Conservation (phyloP, 2,888 invertebrate genomes). For the Anaspis maculata region DNA sequence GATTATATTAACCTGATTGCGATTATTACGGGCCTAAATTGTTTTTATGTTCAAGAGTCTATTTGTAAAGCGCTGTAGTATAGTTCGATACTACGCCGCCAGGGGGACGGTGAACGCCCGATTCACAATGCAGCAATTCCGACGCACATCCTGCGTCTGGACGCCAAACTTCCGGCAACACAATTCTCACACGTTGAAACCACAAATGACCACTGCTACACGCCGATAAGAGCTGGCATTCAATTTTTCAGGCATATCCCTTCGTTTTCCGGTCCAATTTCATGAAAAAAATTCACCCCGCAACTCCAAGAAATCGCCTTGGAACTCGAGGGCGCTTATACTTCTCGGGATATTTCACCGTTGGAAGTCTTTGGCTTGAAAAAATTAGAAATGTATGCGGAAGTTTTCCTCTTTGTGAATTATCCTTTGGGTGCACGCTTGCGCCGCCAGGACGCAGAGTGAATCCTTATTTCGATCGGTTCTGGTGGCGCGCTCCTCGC, state of each 20-base stretch:
- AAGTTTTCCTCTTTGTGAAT: constrained; percentile 23
- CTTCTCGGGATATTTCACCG: too few species aligned
- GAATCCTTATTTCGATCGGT: constrained; percentile 33
- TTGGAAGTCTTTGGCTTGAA: too few species aligned
- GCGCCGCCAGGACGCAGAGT: constrained; percentile 21
- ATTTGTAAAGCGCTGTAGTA: constrained; percentile 29
- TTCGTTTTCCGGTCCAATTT: too few species aligned
- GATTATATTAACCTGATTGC: not conserved
- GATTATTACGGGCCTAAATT: constrained; percentile 19
- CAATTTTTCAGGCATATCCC: too few species aligned
- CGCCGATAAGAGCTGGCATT: too few species aligned
- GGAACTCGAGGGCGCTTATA: too few species aligned
- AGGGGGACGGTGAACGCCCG: constrained; percentile 27
- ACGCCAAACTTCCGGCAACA: too few species aligned
- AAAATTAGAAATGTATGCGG: constrained; percentile 1
- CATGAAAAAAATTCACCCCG: too few species aligned
- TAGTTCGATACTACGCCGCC: constrained; percentile 29
- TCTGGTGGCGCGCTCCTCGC: too few species aligned
- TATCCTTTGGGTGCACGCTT: constrained; percentile 22
- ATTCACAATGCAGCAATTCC: constrained; percentile 26
- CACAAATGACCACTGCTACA: not conserved
- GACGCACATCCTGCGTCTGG: not conserved
- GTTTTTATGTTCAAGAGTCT: constrained; percentile 26
- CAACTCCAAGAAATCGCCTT: too few species aligned
- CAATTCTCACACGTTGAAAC: too few species aligned